Percentiles rank a stretch among this genome's conserved stretches.
Evolutionary conservation across 2,888 invertebrate species (phyloP).

Genomic region (Merodon equestris): DNA sequence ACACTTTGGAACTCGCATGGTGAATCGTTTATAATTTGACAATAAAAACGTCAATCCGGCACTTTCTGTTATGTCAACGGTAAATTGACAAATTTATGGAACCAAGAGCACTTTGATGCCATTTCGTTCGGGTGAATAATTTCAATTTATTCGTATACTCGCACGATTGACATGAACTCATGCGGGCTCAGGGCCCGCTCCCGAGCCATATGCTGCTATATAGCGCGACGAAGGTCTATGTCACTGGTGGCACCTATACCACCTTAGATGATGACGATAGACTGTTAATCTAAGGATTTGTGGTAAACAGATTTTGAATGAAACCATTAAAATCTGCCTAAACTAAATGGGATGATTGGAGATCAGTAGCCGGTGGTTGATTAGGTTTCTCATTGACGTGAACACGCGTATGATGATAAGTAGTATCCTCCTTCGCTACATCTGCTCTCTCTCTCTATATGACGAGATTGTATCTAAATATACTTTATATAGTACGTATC

Average conservation of each 20-base stretch:
- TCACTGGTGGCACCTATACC: too few species aligned
- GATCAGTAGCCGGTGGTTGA: neutral
- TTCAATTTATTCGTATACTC: constrained; percentile 40
- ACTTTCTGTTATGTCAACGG: constrained; percentile 67
- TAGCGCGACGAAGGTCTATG: too few species aligned
- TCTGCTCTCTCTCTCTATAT: too few species aligned
- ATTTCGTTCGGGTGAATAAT: constrained; percentile 65
- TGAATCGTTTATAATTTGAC: constrained; percentile 66
- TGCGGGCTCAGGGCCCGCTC: constrained; percentile 39
- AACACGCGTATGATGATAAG: constrained; percentile 9
- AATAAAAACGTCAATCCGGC: constrained; percentile 68
- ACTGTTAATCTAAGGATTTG: neutral
- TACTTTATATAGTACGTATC: neutral
- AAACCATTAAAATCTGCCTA: constrained; percentile 54
- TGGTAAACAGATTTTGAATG: constrained; percentile 32
- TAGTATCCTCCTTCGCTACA: constrained; percentile 2
- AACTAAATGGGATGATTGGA: constrained; percentile 59
- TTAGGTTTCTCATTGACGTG: constrained; percentile 17
- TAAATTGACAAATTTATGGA: constrained; percentile 68
- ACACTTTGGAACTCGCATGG: constrained; percentile 13
- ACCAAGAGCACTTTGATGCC: constrained; percentile 57
- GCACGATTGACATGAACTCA: constrained; percentile 61
- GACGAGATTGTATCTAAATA: constrained; percentile 52
- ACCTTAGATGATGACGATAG: too few species aligned
- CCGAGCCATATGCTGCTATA: too few species aligned